Evolutionary conservation across 2,797 vertebrate species (phyloP).

Genomic region (Mus spretus): DNA sequence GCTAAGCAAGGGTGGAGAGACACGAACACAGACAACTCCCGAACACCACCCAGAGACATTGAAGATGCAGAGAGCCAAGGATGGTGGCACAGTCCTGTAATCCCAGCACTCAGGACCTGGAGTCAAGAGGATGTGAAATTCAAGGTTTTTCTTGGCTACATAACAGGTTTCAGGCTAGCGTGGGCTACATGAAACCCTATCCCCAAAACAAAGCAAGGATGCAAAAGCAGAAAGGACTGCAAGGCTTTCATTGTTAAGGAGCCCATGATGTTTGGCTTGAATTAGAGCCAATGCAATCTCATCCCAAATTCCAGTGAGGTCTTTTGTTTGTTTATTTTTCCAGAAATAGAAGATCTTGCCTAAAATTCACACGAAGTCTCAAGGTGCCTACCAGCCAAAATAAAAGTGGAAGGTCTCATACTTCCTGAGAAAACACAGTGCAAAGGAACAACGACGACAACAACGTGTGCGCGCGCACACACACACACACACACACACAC

Average conservation of each 20-base stretch:
- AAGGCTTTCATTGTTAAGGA: not conserved
- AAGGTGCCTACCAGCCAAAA: conserved; percentile 6
- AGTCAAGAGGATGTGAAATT: not conserved
- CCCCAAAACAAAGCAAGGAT: not conserved
- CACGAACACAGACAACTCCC: not conserved
- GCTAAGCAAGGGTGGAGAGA: not conserved
- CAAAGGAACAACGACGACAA: not conserved
- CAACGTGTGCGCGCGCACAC: no score
- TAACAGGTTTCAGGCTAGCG: not conserved
- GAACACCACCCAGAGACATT: not conserved
- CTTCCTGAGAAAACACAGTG: not conserved
- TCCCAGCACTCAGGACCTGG: not conserved
- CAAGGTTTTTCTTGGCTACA: not conserved
- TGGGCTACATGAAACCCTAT: not conserved
- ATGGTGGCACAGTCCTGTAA: not conserved
- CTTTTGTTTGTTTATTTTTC: not conserved
- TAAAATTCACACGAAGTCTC: not conserved
- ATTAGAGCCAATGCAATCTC: not conserved
- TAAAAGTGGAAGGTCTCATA: not conserved
- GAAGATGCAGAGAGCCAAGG: not conserved
- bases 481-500: no score
- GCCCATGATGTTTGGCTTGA: not conserved
- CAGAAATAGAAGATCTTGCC: not conserved
- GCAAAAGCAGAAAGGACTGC: not conserved
- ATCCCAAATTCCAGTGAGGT: not conserved